Evolutionary conservation across 2,113 vertebrate genomes (phyloP), one percentile per base, ranked within the genome.

Genomic region (Lipophrys pholis): DNA sequence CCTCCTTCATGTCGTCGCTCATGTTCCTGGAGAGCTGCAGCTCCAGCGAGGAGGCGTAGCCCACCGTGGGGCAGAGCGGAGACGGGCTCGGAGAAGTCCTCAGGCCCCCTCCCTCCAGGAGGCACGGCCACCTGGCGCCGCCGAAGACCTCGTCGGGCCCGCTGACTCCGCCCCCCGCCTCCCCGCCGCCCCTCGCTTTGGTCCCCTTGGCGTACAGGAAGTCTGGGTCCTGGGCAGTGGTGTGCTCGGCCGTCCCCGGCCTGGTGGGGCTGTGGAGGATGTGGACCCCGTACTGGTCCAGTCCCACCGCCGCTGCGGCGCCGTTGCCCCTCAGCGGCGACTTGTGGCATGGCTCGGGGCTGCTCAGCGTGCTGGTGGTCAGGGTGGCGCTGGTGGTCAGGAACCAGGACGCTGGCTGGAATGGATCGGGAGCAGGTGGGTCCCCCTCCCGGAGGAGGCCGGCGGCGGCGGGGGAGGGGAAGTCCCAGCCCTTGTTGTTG

Each of bases 1-100:
- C 97, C 87, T 98, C 98, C 91, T 99, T 99, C 97, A 98, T 99
- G 74, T 99, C 97, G 0, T 99, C 97, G 0, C 97, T 99, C 95
- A 99, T 85, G 89, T 99, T 99, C 81, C 95, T 95, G 55, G 96
- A 95, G 82, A 98, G 92, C 87, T 97, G 95, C 41, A 99, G 89
- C 88, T 93, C 94, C 87, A 97, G 81, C 0, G 97, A 93, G 5
- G 96, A 93, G 17, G 96, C 80, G 58, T 95, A 97, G n/a, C 95
- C 94, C 59, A 97, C 90, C 0, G 97, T 90, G 77, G 95, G 86
- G 80, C 96, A 96, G 82, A 96, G 89, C 36, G 95, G 87, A 8
- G 85, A 42, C 90, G 80, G 42, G 83, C 86, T 76, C 87, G 95
- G 70, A 84, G 89, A 55, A 91, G 94, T 90, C 95, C 94, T 79